Percentiles rank a stretch among this genome's conserved stretches.
Conservation (phyloP, 2,797 vertebrate species). For the Okamejei kenojei region DNA sequence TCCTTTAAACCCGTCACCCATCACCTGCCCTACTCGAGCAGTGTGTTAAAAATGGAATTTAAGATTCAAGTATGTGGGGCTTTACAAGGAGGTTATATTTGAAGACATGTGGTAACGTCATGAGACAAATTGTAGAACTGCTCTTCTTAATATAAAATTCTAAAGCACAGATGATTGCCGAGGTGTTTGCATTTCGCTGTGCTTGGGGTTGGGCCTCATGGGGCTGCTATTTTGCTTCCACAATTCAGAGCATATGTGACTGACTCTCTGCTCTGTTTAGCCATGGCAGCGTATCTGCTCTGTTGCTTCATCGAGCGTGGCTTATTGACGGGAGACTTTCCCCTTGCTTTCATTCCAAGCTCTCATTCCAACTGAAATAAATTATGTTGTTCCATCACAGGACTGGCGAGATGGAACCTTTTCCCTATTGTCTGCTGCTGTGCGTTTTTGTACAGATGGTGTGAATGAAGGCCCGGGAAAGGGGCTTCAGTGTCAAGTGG, state of each 20-base stretch:
- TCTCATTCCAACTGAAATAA: constrained; percentile 15
- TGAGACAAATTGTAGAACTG: background rate
- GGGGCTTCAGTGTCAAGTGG: constrained; percentile 64
- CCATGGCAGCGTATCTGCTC: constrained; percentile 1
- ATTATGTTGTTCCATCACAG: constrained; percentile 19
- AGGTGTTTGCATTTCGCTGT: constrained; percentile 4
- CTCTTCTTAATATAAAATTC: constrained; percentile 9
- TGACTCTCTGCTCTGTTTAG: constrained; percentile 17
- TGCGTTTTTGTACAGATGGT: constrained; percentile 66
- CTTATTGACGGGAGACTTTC: constrained; percentile 29
- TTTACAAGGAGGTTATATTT: background rate
- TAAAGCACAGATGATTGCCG: background rate
- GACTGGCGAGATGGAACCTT: constrained; percentile 19
- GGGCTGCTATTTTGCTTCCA: constrained; percentile 20
- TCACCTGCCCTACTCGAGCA: background rate
- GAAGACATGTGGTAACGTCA: background rate
- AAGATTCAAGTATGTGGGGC: background rate
- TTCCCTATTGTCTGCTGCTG: constrained; percentile 23
- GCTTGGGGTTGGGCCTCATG: constrained; percentile 11
- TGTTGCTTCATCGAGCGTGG: constrained; percentile 21
- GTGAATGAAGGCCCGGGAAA: constrained; percentile 67
- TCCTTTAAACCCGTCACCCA: background rate
- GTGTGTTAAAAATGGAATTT: background rate
- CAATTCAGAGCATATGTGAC: constrained; percentile 23
- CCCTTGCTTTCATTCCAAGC: constrained; percentile 23